Evolutionary conservation across 2,888 invertebrate species (phyloP).

Genomic region (Sarcophaga rosellei): DNA sequence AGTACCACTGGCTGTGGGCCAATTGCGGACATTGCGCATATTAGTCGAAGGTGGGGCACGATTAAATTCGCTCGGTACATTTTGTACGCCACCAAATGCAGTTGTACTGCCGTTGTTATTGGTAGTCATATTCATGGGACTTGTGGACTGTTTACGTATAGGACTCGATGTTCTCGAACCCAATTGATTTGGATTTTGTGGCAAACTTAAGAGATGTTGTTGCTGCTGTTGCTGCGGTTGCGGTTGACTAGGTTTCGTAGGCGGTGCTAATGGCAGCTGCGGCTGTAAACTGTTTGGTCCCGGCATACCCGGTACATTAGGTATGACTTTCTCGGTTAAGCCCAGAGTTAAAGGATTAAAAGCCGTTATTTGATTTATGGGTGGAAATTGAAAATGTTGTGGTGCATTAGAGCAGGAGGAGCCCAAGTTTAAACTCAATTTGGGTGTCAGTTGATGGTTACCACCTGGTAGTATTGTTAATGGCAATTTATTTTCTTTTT

Average conservation of each 20-base stretch:
- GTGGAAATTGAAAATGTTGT: conserved; percentile 85
- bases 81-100: conserved; percentile 77
- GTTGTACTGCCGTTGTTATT: conserved; percentile 29
- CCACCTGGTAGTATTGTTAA: conserved; percentile 80
- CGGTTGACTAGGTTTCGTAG: conserved; percentile 68
- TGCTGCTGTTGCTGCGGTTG: conserved; percentile 70
- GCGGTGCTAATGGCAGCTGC: conserved; percentile 79
- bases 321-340: conserved; percentile 87
- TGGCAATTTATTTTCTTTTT: conserved; percentile 59
- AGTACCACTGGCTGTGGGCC: conserved; percentile 48
- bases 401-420: conserved; percentile 80
- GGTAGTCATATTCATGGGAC: conserved; percentile 72
- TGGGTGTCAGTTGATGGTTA: conserved; percentile 76
- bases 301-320: conserved; percentile 93
- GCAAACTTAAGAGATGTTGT: conserved; percentile 49
- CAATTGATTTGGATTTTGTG: conserved; percentile 12
- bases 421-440: conserved; percentile 83
- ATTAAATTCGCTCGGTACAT: conserved; percentile 78
- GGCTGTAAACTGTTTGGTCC: conserved; percentile 86
- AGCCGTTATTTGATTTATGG: conserved; percentile 86
- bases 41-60: conserved; percentile 77
- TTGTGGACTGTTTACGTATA: conserved; percentile 76
- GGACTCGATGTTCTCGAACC: conserved; percentile 74
- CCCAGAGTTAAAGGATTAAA: conserved; percentile 87
- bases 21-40: conserved; percentile 75